Percentiles rank a stretch among this genome's conserved stretches.
These are phyloP conservation scores for Pteromalus puparum DNA, from an alignment of 1,140 invertebrate genomes.

Conservation along the genomic window DNA sequence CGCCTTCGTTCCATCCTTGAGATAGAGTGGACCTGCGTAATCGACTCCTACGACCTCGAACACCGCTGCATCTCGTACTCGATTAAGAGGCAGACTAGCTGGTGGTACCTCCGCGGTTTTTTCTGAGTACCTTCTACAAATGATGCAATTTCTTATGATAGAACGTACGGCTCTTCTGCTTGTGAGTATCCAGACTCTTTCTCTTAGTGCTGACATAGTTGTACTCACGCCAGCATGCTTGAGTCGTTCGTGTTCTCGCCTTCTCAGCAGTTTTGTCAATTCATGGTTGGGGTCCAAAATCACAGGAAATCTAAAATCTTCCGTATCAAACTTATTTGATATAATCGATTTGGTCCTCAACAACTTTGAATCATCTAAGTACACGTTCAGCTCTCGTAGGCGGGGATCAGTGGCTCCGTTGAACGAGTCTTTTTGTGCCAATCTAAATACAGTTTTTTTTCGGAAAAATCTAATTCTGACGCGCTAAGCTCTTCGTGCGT, in stretches of 20 bases:
- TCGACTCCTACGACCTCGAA: conserved; percentile 57
- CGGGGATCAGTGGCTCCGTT: background rate
- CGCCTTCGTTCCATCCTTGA: conserved; percentile 53
- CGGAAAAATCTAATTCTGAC: background rate
- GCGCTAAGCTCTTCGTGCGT: background rate
- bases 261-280: conserved; percentile 50
- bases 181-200: conserved; percentile 56
- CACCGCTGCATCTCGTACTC: conserved; percentile 50
- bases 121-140: conserved; percentile 57
- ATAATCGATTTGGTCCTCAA: conserved; percentile 58
- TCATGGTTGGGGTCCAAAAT: conserved; percentile 57
- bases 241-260: conserved; percentile 54
- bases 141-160: conserved; percentile 58
- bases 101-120: conserved; percentile 55
- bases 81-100: conserved; percentile 55
- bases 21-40: conserved; percentile 57
- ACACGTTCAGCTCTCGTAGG: background rate
- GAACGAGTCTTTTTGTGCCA: conserved; percentile 1
- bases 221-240: conserved; percentile 55
- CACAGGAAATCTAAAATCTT: conserved; percentile 55
- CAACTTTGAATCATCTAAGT: conserved; percentile 38
- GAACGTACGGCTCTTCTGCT: conserved; percentile 54
- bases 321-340: conserved; percentile 51
- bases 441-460: background rate
- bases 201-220: conserved; percentile 54